Evolutionary conservation across 2,888 invertebrate species (phyloP).

Genomic region (Drosophila yooni): DNA sequence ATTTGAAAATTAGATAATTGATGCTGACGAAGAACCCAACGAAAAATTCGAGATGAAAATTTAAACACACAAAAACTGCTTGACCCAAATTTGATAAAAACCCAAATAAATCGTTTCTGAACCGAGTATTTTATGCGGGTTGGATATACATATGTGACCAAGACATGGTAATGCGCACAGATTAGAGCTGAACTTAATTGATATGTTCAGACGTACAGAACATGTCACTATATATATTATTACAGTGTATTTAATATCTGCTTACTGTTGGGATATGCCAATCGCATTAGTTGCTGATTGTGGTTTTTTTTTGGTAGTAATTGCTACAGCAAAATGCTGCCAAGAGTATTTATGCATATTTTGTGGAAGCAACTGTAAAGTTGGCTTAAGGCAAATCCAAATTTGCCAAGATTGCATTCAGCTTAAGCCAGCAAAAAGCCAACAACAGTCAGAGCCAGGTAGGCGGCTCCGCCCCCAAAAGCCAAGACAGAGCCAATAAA

Average conservation of each 20-base stretch:
- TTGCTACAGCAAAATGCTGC: slow-evolving; percentile 20
- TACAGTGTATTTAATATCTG: slow-evolving; percentile 6
- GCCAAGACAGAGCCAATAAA: slow-evolving; percentile 47
- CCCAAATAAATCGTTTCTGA: slow-evolving; percentile 19
- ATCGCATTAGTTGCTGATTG: slow-evolving; percentile 22
- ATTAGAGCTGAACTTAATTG: slow-evolving; percentile 5
- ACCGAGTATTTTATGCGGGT: slow-evolving; percentile 1
- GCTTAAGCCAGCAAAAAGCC: slow-evolving; percentile 14
- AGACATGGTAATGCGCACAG: background rate
- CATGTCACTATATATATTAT: background rate
- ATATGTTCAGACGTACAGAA: slow-evolving; percentile 4
- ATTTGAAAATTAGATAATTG: slow-evolving; percentile 76
- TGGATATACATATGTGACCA: background rate
- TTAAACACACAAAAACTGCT: slow-evolving; percentile 49
- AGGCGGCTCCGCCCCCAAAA: slow-evolving; percentile 21
- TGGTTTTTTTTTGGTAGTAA: background rate
- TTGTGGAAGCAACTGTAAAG: slow-evolving; percentile 16
- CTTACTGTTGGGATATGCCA: slow-evolving; percentile 9
- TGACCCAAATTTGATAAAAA: slow-evolving; percentile 53
- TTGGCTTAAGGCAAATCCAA: slow-evolving; percentile 34
- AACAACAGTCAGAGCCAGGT: slow-evolving; percentile 17
- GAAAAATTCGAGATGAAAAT: slow-evolving; percentile 46
- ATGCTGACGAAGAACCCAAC: slow-evolving; percentile 28
- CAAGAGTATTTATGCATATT: slow-evolving; percentile 4
- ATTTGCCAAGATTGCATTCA: slow-evolving; percentile 1